These are phyloP conservation scores for Agonopterix alstromeriana DNA, from an alignment of 2,888 invertebrate genomes.

Conservation along the genomic window DNA sequence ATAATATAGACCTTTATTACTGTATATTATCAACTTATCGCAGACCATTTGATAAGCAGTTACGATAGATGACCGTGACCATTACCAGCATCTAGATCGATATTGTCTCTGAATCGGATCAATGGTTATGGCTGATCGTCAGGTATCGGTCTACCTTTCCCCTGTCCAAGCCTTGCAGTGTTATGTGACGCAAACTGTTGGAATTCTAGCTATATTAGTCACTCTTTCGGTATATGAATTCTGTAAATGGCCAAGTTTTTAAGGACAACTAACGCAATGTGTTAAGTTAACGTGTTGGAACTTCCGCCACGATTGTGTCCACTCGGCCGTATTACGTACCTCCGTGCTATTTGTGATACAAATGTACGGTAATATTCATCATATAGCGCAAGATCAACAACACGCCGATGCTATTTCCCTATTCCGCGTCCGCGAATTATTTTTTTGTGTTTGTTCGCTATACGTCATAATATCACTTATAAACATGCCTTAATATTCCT, in stretches of 20 bases:
- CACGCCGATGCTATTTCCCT: constrained; percentile 19
- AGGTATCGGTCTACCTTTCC: constrained; percentile 28
- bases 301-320: constrained; percentile 24
- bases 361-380: constrained; percentile 15
- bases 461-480: too few species aligned
- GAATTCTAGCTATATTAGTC: constrained; percentile 47
- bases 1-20: constrained; percentile 6
- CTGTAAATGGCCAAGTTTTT: constrained; percentile 34
- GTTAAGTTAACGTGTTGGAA: constrained; percentile 20
- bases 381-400: constrained; percentile 17
- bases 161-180: constrained; percentile 16
- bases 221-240: constrained; percentile 49
- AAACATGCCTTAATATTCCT: too few species aligned
- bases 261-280: constrained; percentile 35
- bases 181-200: constrained; percentile 18
- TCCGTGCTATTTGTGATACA: constrained; percentile 17
- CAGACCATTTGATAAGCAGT: background rate
- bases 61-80: background rate
- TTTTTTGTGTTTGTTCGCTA: constrained; percentile 8
- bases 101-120: constrained; percentile 7
- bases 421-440: constrained; percentile 20
- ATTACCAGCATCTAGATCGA: background rate
- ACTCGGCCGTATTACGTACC: constrained; percentile 13
- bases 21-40: constrained; percentile 1
- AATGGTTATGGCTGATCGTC: background rate